phyloP scores from a whole-genome alignment of 1,140 invertebrate genomes.

The Apis cerana region DNA sequence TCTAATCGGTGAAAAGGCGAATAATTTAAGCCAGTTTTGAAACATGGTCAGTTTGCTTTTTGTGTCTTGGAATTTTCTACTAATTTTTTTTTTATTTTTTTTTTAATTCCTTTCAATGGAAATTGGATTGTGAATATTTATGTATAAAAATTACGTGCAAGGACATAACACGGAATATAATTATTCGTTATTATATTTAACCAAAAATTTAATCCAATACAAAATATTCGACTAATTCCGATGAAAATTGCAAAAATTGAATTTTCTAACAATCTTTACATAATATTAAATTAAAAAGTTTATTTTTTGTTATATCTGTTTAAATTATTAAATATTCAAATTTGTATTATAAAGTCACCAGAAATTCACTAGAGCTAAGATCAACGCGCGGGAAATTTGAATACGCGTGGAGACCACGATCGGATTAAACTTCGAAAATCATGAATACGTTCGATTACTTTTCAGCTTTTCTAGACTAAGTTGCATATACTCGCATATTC shows the following conservation, averaged over 20 bases:
- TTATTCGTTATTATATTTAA: no score
- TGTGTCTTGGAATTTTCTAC: not conserved
- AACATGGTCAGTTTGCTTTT: not conserved
- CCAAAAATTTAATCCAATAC: no score
- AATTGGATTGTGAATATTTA: no score
- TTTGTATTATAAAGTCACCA: not conserved
- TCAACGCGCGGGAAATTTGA: not conserved
- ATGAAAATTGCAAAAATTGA: no score
- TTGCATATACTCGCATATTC: not conserved
- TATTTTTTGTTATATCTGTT: no score
- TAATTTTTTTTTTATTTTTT: not conserved
- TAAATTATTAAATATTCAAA: no score
- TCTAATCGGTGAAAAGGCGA: conserved; percentile 15
- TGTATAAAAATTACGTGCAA: no score
- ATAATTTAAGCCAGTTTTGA: not conserved
- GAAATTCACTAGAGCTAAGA: not conserved
- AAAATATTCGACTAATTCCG: no score
- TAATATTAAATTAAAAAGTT: no score
- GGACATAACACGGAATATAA: no score
- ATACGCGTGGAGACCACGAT: not conserved
- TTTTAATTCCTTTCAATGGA: no score
- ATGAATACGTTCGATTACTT: not conserved
- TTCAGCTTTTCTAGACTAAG: not conserved
- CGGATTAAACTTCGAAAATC: conserved; percentile 17
- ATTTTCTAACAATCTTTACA: no score